Percentiles rank a stretch among this genome's conserved stretches.
Evolutionary conservation across 2,888 invertebrate genomes (phyloP).

Genomic region (Callyntrura sp.): DNA sequence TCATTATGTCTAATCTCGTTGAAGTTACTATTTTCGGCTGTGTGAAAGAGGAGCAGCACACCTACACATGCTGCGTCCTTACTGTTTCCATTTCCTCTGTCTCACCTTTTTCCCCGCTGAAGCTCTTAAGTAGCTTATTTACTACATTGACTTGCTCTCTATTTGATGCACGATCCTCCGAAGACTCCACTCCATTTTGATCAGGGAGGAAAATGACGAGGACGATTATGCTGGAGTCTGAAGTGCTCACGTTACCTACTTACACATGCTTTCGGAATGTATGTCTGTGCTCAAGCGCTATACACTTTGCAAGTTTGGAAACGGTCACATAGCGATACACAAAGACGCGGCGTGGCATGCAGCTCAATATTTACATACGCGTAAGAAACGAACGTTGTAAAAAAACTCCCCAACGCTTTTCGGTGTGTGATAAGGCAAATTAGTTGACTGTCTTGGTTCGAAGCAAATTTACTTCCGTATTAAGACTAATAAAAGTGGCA

Average conservation of each 20-base stretch:
- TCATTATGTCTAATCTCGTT: background rate
- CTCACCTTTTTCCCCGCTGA: conserved; percentile 29
- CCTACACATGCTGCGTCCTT: conserved; percentile 24
- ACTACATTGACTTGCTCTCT: background rate
- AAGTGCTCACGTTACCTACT: conserved; percentile 35
- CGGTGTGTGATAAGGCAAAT: conserved; percentile 23
- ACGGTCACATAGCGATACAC: background rate
- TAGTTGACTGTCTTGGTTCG: background rate
- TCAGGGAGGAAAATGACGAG: background rate
- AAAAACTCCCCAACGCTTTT: too few species aligned
- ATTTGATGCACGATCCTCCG: background rate
- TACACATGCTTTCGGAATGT: conserved; percentile 14
- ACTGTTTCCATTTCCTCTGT: background rate
- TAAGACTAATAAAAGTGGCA: background rate
- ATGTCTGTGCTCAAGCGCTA: background rate
- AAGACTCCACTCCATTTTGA: background rate
- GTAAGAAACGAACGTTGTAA: background rate
- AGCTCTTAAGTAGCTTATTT: background rate
- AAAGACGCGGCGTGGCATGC: background rate
- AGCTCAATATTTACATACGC: background rate
- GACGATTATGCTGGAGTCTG: background rate
- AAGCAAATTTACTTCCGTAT: background rate
- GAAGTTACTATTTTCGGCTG: background rate
- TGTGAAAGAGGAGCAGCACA: background rate
- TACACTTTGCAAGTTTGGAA: background rate